Evolutionary conservation across 2,113 vertebrate species (phyloP), one percentile per base, ranked within the genome.

Genomic region (Thunnus thynnus): DNA sequence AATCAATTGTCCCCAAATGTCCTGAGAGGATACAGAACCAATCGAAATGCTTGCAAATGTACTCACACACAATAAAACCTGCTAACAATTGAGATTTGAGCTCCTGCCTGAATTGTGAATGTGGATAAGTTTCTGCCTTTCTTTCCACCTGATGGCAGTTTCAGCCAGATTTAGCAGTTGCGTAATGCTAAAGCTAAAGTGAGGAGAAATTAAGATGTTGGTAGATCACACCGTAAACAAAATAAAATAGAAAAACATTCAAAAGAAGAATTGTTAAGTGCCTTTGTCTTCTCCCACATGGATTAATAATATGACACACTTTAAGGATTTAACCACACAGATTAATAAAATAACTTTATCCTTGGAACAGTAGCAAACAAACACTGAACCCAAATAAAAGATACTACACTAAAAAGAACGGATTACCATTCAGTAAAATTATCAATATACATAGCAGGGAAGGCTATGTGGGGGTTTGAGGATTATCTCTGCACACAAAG

Each of bases 381-480:
- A 87, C 14, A 64, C 50, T 47, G 82, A 62, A 67, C n/a, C 65
- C 58, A 69, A 86, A 86, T 75, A 27, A 83, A 67, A 76, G 32
- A 80, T n/a, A 57, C 41, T 60, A 76, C 47, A 78, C 30, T 52
- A 44, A 64, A 84, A 79, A 77, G 18, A 8, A 44, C 30, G 78
- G 83, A 89, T 91, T 89, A 90, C 5, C 57, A 48, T 71, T 80
- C 52, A 47, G 71, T 65, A 14, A 84, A 81, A 88, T 72, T 50
- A 80, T 86, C 80, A 81, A 68, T 84, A 80, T 64, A 78, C 80
- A 55, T 58, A 61, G 54, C 66, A 54, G 78, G 10, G 17, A 60
- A 20, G 11, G 58, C 54, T 32, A 14, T 65, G 56, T 41, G 69
- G 46, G 77, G 67, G 52, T 79, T 71, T 50, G 76, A 55, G 80